phyloP scores from a whole-genome alignment of 2,797 vertebrate species.

The Hippoglossus hippoglossus region DNA sequence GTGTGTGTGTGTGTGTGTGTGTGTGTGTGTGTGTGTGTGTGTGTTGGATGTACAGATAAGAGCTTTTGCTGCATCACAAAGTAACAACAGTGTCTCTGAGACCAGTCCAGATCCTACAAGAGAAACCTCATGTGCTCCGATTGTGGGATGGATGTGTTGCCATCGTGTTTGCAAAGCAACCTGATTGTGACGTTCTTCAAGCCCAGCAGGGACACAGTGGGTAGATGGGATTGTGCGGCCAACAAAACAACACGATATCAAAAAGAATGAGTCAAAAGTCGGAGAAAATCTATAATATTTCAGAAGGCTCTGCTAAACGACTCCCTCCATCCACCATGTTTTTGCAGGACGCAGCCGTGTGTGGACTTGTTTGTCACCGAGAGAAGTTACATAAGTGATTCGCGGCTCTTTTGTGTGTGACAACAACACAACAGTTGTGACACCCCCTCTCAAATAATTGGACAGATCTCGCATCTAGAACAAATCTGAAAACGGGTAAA shows the following conservation, averaged over 20 bases:
- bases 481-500: not conserved
- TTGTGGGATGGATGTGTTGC: not conserved
- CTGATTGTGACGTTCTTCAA: too few relatives aligned
- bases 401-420: not conserved
- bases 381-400: not conserved
- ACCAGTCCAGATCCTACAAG: not conserved
- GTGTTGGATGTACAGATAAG: constrained; percentile 12
- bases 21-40: not conserved
- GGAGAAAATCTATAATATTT: not conserved
- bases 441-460: not conserved
- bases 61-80: not conserved
- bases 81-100: constrained; percentile 8
- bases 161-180: too few relatives aligned
- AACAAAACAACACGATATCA: not conserved
- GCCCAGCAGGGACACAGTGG: not conserved
- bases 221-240: too few relatives aligned
- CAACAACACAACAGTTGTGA: not conserved
- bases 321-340: not conserved
- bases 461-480: not conserved
- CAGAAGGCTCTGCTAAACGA: not conserved
- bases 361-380: not conserved
- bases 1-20: constrained; percentile 21
- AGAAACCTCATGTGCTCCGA: not conserved
- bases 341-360: not conserved
- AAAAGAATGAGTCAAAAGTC: not conserved